Conservation (phyloP, 2,888 invertebrate genomes). For the Salticus scenicus region DNA sequence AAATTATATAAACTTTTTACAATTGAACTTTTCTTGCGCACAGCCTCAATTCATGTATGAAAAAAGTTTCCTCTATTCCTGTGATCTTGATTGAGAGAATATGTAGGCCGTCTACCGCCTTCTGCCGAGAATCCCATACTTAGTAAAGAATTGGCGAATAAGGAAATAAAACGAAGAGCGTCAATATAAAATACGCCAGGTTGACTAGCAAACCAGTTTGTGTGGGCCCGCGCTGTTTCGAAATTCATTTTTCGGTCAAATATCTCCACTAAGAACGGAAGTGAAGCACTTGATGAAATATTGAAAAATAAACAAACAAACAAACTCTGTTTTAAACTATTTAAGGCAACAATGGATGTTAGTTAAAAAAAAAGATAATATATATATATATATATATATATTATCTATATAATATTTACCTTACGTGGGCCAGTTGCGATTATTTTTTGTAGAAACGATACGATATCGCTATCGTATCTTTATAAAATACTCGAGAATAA, state of each 20-base stretch:
- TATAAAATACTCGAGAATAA: no score
- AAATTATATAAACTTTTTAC: no score
- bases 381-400: no score
- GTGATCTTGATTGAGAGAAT: conserved; percentile 46
- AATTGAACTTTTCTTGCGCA: no score
- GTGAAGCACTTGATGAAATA: not conserved
- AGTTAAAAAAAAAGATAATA: no score
- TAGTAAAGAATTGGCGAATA: conserved; percentile 50
- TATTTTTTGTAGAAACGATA: no score
- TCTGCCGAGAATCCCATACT: conserved; percentile 57
- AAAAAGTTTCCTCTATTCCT: not conserved
- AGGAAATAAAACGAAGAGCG: conserved; percentile 25
- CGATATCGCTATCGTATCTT: no score
- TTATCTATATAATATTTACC: no score
- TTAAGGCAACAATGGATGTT: no score
- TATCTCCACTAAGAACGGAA: conserved; percentile 6
- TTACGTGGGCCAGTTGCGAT: no score
- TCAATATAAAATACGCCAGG: conserved; percentile 15
- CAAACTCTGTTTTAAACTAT: no score
- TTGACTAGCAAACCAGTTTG: conserved; percentile 53
- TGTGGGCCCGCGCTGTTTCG: conserved; percentile 28
- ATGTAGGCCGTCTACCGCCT: conserved; percentile 58
- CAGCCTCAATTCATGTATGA: no score
- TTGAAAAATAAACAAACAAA: not conserved
- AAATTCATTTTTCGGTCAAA: conserved; percentile 15